Evolutionary conservation across 2,797 vertebrate species (phyloP), one percentile per base, ranked within the genome.

Genomic region (Saxicola maurus): DNA sequence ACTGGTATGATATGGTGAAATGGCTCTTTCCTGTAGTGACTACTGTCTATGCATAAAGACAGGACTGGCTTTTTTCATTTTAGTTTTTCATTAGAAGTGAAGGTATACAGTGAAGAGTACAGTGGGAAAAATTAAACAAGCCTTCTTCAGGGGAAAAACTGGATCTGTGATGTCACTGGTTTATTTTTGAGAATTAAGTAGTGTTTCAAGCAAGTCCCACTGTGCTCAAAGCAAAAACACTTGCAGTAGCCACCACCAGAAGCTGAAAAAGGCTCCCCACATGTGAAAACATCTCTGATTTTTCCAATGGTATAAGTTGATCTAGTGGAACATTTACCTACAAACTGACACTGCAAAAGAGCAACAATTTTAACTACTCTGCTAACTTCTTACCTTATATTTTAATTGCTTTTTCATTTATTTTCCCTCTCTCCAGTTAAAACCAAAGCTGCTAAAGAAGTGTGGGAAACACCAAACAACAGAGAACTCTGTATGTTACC

Each of bases 361-460:
- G 20, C 35, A 72, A 68, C 1, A 4, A 18, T 65, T 86, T 62
- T 49, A 35, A 45, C 38, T 74, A 46, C n/a, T 76, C 42, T 64
- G 59, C 31, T 45, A 48, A 25, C 5, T 92, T 28, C 49, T 60
- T 64, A 86, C 49, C 42, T 56, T 45, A 4, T 24, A 37, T 78
- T 81, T 81, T 65, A 76, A 76, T 53, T 3, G 1, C 4, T 56
- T 68, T 74, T 61, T 33, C 19, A 43, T 77, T 65, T 78, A 25
- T 86, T 67, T 82, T 61, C 15, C 40, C 46, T 91, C 52, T 45
- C 35, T 86, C 62, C 87, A 98, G 97, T 86, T 95, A 88, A 97
- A 97, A 95, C 33, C 52, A 59, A 96, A 94, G 42, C 33, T 72
- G 68, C 72, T 53, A 56, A 91, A 90, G 89, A 93, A 77, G 72